Base-by-base conservation (phyloP, 2,888 invertebrate species). In the Allygus modestus region DNA sequence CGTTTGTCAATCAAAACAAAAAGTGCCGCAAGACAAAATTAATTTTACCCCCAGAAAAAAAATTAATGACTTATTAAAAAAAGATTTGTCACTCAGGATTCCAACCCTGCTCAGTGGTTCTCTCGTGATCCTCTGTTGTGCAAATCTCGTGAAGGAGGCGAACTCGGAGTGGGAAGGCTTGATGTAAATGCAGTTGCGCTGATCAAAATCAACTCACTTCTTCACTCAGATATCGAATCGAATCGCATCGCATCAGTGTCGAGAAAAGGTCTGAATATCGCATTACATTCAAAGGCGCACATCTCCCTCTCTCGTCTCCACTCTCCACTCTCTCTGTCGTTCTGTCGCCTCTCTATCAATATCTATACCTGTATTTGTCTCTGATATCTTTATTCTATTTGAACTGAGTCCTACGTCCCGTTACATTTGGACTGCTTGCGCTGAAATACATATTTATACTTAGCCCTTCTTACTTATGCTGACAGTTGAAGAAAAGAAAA, bases 261-360 rank as follows among this genome's bases (percentile, higher is more conserved):
- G 73, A 73, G 37, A 73, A 73, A 73, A 73, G 73, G 73, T 73
- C 73, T 73, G 41, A 73, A 43, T 43, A 73, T 73, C 43, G 43
- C 17, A 37, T 73, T 73, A 73, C 43, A 37, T 31, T 43, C 73
- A 73, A 73, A 43, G 43, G 41, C 43, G 23, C 37, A 43, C 12
- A 1, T 5, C 1, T 9, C 15, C 12, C 15, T 5, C 1, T 9
- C 15, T 31, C 2, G 1, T 69, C 69, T 69, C 37, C 37, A 7
- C 37, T 37, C 37, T 9, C 4, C 61, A 7, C 61, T 61, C 26
- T 23, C 61, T 61, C 61, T 61, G 31, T 58, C 58, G 20, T 23
- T 61, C 61, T 61, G 31, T 58, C 58, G 20, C 23, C 23, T 23
- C 58, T 23, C 58, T 58, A 58, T 58, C 58, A 58, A 58, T 58